These are phyloP conservation scores for Apotomis capreana DNA, from an alignment of 2,888 invertebrate species.

Conservation along the genomic window DNA sequence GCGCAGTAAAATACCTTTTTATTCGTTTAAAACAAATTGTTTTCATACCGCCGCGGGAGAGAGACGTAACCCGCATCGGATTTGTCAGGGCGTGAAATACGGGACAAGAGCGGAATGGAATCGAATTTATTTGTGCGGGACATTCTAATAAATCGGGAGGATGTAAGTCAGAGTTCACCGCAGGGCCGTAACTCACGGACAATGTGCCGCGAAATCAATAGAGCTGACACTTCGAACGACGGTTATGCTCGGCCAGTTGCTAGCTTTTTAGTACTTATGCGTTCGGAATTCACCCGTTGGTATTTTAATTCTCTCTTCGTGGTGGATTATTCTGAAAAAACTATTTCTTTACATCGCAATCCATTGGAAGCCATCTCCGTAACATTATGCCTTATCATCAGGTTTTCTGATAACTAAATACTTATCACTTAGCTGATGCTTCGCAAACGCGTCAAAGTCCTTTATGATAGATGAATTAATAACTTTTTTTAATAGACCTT, in stretches of 20 bases:
- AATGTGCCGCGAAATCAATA: conserved; percentile 82
- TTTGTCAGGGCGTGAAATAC: conserved; percentile 73
- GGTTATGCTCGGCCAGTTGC: conserved; percentile 6
- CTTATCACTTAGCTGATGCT: too few species aligned
- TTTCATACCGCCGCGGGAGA: conserved; percentile 42
- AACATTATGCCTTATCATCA: too few species aligned
- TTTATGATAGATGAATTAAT: too few species aligned
- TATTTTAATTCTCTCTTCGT: background rate
- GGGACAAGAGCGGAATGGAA: conserved; percentile 64
- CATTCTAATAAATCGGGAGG: conserved; percentile 78
- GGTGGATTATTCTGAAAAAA: too few species aligned
- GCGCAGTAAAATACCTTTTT: conserved; percentile 22
- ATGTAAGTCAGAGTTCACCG: conserved; percentile 73
- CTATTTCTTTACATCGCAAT: too few species aligned
- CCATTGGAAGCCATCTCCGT: too few species aligned
- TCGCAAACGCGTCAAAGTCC: too few species aligned
- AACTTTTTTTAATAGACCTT: too few species aligned
- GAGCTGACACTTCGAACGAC: conserved; percentile 58
- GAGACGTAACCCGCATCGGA: conserved; percentile 71
- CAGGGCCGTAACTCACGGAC: conserved; percentile 74
- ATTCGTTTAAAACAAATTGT: conserved; percentile 27
- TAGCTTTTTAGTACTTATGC: conserved; percentile 13
- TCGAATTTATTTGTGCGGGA: conserved; percentile 76
- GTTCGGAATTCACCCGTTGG: background rate
- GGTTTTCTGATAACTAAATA: too few species aligned